Evolutionary conservation across 2,113 vertebrate genomes (phyloP), one percentile per base, ranked within the genome.

Genomic region (Poeciliopsis prolifica): DNA sequence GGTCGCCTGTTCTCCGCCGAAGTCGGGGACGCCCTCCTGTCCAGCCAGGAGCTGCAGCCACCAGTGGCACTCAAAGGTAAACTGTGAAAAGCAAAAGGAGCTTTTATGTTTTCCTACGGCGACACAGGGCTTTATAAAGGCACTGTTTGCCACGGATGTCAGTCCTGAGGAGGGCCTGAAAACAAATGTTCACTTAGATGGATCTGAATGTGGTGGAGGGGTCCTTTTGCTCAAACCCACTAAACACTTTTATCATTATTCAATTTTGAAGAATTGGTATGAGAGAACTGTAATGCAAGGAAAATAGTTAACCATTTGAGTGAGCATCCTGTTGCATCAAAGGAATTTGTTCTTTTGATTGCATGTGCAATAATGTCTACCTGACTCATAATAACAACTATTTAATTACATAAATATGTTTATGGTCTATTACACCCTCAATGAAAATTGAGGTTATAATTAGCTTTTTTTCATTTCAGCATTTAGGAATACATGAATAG

Each of bases 31-130:
- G 87, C 91, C 90, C 94, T 93, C 88, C 93, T 92, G 58, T 91
- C 89, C 82, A 93, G 86, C 81, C 94, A 94, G 93, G 95, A 95
- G 92, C 94, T 93, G 87, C 95, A 93, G 90, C 95, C 90, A 86
- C 92, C 68, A 92, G 93, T 89, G 90, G 83, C 95, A 91, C 92
- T 95, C 89, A 94, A 91, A 93, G 94, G 94, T 94, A 90, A 85
- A 61, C 26, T 10, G 37, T 13, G 44, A 65, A 29, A 61, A 37
- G 35, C 17, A 37, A 58, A 70, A 65, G 48, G 13, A 63, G 33
- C 4, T 37, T 33, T 54, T n/a, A 8, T n/a, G 24, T 58, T n/a
- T 58, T n/a, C 51, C 22, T 58, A 10, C 22, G 1, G 44, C 0
- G 17, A 48, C 44, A 48, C 44, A 17, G 19, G 5, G 44, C 44